Base-by-base conservation (phyloP, 2,113 vertebrate species). In the Microtus ochrogaster region DNA sequence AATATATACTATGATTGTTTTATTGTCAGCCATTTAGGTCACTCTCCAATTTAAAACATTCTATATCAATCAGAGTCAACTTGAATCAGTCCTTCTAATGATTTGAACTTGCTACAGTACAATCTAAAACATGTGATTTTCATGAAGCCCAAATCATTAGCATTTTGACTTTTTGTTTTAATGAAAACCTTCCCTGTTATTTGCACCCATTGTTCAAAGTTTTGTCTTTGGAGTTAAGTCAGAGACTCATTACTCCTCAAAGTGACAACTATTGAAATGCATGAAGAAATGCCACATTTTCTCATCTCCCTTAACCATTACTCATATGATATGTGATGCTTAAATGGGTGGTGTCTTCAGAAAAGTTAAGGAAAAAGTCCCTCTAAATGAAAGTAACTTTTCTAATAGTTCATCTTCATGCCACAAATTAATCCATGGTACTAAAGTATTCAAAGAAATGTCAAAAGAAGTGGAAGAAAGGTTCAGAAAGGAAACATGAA, bases 401-500 rank as follows among this genome's bases (percentile, higher is more conserved):
- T 83, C 78, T 70, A 78, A 92, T 92, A 95, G 85, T 97, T 82
- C 73, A 96, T 97, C 97, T 95, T 98, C 33, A 61, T 89, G n/a
- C 76, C 90, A 92, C 94, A 96, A 97, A 95, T 97, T 96, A 97
- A 98, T 97, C 68, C 94, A 89, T 49, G 77, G 11, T 98, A 78
- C 95, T 97, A 91, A 97, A 97, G 95, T 95, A 97, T 97, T 98
- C 92, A 95, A 97, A 96, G 89, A 97, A 30, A 95, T 97, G 97
- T 98, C 97, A 92, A 96, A 97, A 97, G 92, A 97, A 95, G 89
- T 97, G 22, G 89, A 96, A 88, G 96, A 78, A 95, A 97, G 94
- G 26, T 97, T 97, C 96, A 89, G 96, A 97, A 97, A 97, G 96
- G 97, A 98, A 98, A 97, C 97, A 98, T 61, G 68, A 93, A 33